These are phyloP conservation scores for Leptocoma aspasia DNA, from an alignment of 2,113 vertebrate species.

Conservation along the genomic window DNA sequence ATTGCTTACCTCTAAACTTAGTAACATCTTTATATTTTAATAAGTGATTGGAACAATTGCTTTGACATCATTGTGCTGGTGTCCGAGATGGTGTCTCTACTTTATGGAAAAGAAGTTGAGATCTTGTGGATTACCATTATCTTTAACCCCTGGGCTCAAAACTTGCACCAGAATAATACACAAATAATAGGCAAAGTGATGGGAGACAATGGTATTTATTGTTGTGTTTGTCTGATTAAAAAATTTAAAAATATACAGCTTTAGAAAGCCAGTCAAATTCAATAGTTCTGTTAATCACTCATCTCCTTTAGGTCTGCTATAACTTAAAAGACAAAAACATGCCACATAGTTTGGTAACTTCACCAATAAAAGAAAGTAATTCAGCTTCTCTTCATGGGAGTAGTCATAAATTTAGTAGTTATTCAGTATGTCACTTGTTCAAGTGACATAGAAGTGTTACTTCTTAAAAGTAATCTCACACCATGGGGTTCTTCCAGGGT, in stretches of 20 bases:
- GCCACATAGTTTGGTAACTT: background rate
- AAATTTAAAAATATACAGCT: background rate
- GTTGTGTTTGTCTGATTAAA: background rate
- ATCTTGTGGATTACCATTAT: background rate
- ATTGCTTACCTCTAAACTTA: conserved; percentile 36
- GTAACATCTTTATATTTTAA: conserved; percentile 22
- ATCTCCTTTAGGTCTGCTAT: background rate
- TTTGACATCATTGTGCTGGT: background rate
- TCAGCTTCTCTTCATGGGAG: background rate
- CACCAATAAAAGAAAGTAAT: background rate
- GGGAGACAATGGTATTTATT: background rate
- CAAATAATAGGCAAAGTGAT: background rate
- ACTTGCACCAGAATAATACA: background rate
- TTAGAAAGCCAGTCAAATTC: background rate
- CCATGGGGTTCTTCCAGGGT: background rate
- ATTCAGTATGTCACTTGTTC: background rate
- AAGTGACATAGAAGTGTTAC: background rate
- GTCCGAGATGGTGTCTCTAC: background rate
- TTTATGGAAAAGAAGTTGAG: background rate
- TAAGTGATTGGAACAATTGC: background rate
- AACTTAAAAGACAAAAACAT: background rate
- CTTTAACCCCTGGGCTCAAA: background rate
- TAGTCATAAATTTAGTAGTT: background rate
- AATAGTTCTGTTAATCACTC: background rate
- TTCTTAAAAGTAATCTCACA: background rate